A percentile compares a stretch with the other conserved stretches of the same genome.
phyloP scores from a whole-genome alignment of 2,797 vertebrate species.

The Acanthopagrus latus region DNA sequence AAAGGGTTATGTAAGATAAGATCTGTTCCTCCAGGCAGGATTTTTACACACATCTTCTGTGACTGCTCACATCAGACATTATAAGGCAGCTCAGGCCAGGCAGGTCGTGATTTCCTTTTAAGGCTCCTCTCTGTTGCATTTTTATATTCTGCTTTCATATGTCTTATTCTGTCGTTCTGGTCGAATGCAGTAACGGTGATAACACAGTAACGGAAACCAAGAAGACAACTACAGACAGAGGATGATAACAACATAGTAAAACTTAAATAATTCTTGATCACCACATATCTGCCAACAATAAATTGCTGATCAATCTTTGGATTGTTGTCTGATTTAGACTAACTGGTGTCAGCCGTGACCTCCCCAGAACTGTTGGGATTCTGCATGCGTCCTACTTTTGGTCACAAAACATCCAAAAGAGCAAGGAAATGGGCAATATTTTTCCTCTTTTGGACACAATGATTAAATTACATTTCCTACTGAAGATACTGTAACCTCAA shows the following conservation, averaged over 20 bases:
- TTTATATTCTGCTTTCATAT: conserved; percentile 20
- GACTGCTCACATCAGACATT: conserved; percentile 44
- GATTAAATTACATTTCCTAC: background rate
- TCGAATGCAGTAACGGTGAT: background rate
- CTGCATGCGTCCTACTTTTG: background rate
- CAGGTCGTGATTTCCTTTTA: conserved; percentile 46
- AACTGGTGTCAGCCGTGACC: no score
- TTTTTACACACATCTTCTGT: conserved; percentile 53
- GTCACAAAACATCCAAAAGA: background rate
- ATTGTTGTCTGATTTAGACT: no score
- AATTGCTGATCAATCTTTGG: background rate
- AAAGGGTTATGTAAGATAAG: conserved; percentile 29
- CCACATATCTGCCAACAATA: background rate
- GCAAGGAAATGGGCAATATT: background rate
- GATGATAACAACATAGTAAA: background rate
- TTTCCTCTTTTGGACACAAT: background rate
- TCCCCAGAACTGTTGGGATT: background rate
- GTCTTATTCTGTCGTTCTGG: conserved; percentile 8
- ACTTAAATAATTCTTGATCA: background rate
- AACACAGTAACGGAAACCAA: background rate
- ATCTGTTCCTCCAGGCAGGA: conserved; percentile 44
- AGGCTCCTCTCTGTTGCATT: conserved; percentile 24
- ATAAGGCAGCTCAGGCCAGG: conserved; percentile 18
- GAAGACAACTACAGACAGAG: background rate
- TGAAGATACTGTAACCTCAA: background rate